Evolutionary conservation across 1,140 invertebrate genomes (phyloP), one percentile per base, ranked within the genome.

Genomic region (Plectus sambesii): DNA sequence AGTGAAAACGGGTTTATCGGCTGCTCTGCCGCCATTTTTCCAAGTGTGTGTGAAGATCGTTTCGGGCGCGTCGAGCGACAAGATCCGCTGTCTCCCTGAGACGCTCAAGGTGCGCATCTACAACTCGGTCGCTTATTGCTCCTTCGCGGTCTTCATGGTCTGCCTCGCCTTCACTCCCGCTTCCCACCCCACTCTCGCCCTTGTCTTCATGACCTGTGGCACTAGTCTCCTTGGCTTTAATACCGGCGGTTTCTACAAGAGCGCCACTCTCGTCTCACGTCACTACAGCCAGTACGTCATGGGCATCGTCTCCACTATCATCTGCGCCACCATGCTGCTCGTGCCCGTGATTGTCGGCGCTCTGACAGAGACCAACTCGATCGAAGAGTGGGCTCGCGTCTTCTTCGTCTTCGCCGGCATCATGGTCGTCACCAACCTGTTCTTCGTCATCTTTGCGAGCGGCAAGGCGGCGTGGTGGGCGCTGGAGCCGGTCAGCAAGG

Each of bases 81-180:
- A 42, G 38, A 41, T 64, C 22, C 50, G 51, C 2, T 66, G 57
- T 43, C 27, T 68, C n/a, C 48, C 53, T 9, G 66, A 66, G 47
- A 56, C 58, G n/a, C 59, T 60, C 40, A 68, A 68, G 41, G 60
- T 66, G 26, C 49, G 63, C 9, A 8, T 56, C 5, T 66, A 67
- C 58, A 66, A 66, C 47, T 53, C 60, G 2, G 35, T 66, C 19
- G 63, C 63, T 9, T 69, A 68, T 37, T 47, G 64, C 30, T 59
- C 62, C 15, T 45, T 41, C 33, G 51, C 51, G 1, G 17, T 55
- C 27, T 66, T 56, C 51, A 46, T 66, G 5, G 25, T 54, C 22
- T 38, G 58, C n/a, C 41, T 66, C 1, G 66, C 62, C 19, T 64
- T 68, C 26, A 59, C n/a, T n/a, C n/a, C n/a, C n/a, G n/a, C n/a